These are phyloP conservation scores for Styela plicata DNA, from an alignment of 23 tunicate genomes.

Conservation along the genomic window DNA sequence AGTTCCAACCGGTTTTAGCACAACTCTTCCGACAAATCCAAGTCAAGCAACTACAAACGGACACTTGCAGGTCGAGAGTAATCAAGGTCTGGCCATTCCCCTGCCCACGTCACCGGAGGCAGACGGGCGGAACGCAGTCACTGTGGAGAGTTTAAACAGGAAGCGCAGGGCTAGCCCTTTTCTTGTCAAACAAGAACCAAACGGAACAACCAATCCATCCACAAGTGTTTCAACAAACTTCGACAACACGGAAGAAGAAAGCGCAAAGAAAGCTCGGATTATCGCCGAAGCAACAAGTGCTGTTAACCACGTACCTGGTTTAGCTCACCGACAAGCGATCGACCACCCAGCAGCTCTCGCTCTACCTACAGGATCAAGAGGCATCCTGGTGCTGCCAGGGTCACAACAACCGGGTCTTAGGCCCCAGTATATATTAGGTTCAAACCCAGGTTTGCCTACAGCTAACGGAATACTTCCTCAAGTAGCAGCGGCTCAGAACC, in stretches of 20 bases:
- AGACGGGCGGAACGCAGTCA: conserved; percentile 30
- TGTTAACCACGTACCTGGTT: conserved; percentile 39
- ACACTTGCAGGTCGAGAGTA: not conserved
- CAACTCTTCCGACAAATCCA: not conserved
- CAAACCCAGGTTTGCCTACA: not conserved
- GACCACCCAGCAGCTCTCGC: conserved; percentile 28
- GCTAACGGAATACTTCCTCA: conserved; percentile 36
- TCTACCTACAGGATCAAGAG: conserved; percentile 24
- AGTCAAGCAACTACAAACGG: too few relatives aligned
- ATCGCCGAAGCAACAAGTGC: conserved; percentile 14
- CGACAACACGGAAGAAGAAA: not conserved
- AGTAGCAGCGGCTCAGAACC: conserved; percentile 27
- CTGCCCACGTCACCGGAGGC: conserved; percentile 6
- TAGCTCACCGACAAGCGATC: conserved; percentile 29
- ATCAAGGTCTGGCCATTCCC: not conserved
- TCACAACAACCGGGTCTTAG: conserved; percentile 29
- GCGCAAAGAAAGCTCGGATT: conserved; percentile 28
- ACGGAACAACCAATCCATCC: conserved; percentile 3
- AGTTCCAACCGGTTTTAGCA: conserved; percentile 1
- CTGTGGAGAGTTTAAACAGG: conserved; percentile 52
- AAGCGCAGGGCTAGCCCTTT: conserved; percentile 79
- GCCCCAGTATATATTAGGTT: not conserved
- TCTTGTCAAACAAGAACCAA: conserved; percentile 12
- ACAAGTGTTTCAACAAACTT: not conserved
- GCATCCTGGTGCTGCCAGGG: conserved; percentile 20